Percentiles rank a stretch among this genome's conserved stretches.
Conservation (phyloP, 2,113 vertebrate species). For the Microtus pennsylvanicus region DNA sequence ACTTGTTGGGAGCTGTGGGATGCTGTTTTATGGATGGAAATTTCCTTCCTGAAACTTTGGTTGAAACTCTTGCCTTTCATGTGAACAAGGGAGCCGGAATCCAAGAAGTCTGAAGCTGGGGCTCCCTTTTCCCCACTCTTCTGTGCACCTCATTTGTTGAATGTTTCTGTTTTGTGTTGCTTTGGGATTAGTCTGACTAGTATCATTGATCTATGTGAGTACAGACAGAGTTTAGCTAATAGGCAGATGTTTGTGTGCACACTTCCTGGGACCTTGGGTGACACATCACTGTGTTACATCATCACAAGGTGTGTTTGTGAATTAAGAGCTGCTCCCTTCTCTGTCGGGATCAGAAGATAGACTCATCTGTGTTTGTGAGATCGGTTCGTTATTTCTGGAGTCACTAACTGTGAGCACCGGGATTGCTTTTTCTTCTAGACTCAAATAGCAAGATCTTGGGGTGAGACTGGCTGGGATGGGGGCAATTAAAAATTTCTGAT, state of each 20-base stretch:
- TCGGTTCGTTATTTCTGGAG: background rate
- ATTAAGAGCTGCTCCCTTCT: fast-evolving
- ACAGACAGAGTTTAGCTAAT: fast-evolving
- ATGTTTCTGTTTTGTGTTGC: background rate
- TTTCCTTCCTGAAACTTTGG: background rate
- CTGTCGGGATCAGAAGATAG: background rate
- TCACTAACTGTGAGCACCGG: no score
- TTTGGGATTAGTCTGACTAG: background rate
- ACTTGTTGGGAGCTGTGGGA: background rate
- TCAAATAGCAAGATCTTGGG: background rate
- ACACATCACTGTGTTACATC: fast-evolving
- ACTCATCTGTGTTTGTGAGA: background rate
- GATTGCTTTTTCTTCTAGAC: no score
- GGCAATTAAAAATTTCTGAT: fast-evolving
- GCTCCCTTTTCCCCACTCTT: background rate
- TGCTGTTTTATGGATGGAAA: background rate
- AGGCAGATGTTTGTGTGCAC: background rate
- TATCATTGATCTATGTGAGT: fast-evolving
- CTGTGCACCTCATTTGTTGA: fast-evolving
- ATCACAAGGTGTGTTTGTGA: background rate
- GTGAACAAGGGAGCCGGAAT: background rate
- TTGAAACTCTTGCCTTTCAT: background rate
- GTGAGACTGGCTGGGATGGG: background rate
- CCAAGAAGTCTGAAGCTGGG: background rate
- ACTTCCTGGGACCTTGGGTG: fast-evolving